Percentiles rank a stretch among this genome's conserved stretches.
These are phyloP conservation scores for Macaca mulatta DNA, from an alignment of 2,113 vertebrate genomes.

Conservation along the genomic window DNA sequence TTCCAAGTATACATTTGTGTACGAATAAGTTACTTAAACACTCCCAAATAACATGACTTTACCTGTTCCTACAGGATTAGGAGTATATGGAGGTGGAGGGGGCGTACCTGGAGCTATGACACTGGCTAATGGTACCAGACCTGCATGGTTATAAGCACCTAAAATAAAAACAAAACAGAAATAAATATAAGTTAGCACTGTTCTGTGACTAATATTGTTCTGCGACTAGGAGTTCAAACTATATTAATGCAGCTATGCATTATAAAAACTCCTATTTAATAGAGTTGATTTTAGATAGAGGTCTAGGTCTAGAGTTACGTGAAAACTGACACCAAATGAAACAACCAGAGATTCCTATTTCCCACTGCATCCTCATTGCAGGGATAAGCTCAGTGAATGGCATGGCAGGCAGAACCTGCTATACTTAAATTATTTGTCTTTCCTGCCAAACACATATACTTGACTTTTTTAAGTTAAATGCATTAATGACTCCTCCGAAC, in stretches of 20 bases:
- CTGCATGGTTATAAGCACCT: slow-evolving; percentile 98
- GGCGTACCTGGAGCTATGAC: slow-evolving; percentile 92
- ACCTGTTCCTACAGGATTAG: slow-evolving; percentile 92
- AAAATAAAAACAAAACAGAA: slow-evolving; percentile 71
- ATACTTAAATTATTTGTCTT: neutral
- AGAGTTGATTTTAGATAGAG: neutral
- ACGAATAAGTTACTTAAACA: neutral
- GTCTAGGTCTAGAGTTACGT: neutral
- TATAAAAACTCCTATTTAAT: neutral
- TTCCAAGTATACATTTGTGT: neutral
- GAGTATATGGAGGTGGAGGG: slow-evolving; percentile 91
- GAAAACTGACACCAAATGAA: neutral
- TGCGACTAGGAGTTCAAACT: neutral
- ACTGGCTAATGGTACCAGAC: slow-evolving; percentile 94
- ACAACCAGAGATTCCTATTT: neutral
- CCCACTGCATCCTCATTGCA: too few species aligned
- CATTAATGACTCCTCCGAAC: neutral
- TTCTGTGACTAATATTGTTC: neutral
- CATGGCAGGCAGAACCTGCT: neutral
- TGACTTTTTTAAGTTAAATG: neutral
- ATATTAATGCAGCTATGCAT: neutral
- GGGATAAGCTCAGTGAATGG: neutral
- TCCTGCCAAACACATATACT: neutral
- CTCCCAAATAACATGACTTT: slow-evolving; percentile 68
- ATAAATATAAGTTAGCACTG: neutral